These are phyloP conservation scores for Lymantria dispar DNA, from an alignment of 2,888 invertebrate genomes.

Conservation along the genomic window DNA sequence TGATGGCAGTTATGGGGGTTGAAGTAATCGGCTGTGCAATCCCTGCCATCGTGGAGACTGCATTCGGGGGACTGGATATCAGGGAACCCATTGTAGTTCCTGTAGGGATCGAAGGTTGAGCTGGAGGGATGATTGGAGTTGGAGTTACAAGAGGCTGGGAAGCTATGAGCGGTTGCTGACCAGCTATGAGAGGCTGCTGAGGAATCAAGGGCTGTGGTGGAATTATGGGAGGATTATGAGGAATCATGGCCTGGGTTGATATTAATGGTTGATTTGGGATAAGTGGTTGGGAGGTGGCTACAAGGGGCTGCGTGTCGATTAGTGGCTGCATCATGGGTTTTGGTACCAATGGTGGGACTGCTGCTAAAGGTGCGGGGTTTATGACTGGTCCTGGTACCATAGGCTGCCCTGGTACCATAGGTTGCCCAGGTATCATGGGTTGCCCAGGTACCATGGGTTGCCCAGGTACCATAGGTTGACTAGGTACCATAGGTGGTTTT, in stretches of 20 bases:
- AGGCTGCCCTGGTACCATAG: constrained; percentile 37
- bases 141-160: constrained; percentile 19
- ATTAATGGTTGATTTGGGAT: constrained; percentile 26
- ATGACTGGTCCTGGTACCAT: constrained; percentile 32
- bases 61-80: constrained; percentile 58
- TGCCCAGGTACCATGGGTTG: constrained; percentile 10
- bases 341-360: constrained; percentile 14
- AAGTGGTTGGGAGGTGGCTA: constrained; percentile 4
- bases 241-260: constrained; percentile 1
- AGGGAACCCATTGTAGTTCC: constrained; percentile 50
- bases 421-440: constrained; percentile 29
- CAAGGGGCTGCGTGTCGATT: constrained; percentile 1
- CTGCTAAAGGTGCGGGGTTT: background rate
- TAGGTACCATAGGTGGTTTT: constrained; percentile 43
- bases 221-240: background rate
- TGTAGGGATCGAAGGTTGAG: constrained; percentile 43
- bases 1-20: constrained; percentile 63
- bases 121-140: constrained; percentile 31
- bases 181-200: constrained; percentile 14
- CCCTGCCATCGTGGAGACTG: constrained; percentile 37
- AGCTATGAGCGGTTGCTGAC: constrained; percentile 31
- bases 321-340: constrained; percentile 23
- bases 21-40: constrained; percentile 65
- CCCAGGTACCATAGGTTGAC: constrained; percentile 1
- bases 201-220: constrained; percentile 45